Conservation (phyloP, 2,113 vertebrate species). For the Alethe castanea region DNA sequence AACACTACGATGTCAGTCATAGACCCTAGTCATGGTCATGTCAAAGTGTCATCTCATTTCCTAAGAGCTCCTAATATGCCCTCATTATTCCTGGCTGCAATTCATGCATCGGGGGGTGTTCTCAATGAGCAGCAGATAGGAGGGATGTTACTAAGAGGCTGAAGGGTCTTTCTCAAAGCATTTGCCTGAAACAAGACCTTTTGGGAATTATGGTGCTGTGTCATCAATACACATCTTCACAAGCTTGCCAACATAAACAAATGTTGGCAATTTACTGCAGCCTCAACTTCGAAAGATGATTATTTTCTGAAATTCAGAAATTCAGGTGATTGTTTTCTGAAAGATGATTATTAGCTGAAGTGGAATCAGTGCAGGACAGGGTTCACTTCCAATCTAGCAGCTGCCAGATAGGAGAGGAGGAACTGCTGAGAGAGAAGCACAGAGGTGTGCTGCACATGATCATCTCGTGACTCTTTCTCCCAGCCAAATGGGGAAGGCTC, state of each 20-base stretch:
- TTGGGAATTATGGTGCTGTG: background rate
- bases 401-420: background rate
- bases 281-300: background rate
- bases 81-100: background rate
- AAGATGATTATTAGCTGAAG: background rate
- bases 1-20: background rate
- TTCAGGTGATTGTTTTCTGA: background rate
- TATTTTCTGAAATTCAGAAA: background rate
- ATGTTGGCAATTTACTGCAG: background rate
- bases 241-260: background rate
- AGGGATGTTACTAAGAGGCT: background rate
- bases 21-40: background rate
- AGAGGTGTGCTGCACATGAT: background rate
- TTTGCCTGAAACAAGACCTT: background rate
- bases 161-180: background rate
- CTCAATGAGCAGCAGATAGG: background rate
- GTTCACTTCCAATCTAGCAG: background rate
- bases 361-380: background rate
- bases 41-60: background rate
- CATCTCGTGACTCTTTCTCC: background rate
- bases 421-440: background rate
- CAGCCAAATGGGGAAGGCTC: background rate
- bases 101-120: background rate
- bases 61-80: background rate
- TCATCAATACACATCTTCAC: background rate